Evolutionary conservation across 2,113 vertebrate species (phyloP).

Genomic region (Mus pahari): DNA sequence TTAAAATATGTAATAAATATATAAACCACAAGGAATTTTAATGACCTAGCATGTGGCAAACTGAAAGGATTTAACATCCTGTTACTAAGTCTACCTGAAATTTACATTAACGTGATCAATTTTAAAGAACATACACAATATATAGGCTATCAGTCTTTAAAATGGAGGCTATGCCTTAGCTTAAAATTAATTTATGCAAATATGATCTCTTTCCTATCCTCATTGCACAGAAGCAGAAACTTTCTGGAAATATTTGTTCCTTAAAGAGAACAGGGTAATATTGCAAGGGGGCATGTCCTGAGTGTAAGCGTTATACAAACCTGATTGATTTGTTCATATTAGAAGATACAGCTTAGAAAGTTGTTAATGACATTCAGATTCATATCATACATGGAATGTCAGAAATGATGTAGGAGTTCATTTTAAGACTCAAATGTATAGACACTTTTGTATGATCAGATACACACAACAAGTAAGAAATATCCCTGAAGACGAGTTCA

Average conservation of each 20-base stretch:
- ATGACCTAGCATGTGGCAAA: not conserved
- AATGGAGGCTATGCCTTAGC: not conserved
- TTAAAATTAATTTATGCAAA: constrained; percentile 3
- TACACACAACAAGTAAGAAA: not conserved
- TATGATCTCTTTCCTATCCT: not conserved
- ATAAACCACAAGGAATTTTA: not conserved
- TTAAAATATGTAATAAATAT: too few relatives aligned
- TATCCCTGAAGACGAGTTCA: too few relatives aligned
- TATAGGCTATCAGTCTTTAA: not conserved
- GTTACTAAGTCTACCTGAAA: not conserved
- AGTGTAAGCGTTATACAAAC: not conserved
- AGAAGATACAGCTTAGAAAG: not conserved
- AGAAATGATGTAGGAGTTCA: not conserved
- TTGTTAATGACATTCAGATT: not conserved
- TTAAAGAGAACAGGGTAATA: not conserved
- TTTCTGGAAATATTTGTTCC: not conserved
- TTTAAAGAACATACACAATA: not conserved
- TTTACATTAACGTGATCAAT: not conserved
- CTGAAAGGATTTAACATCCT: not conserved
- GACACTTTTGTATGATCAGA: not conserved
- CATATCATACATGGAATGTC: not conserved
- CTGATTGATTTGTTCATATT: not conserved
- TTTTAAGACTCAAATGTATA: not conserved
- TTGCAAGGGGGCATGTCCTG: not conserved
- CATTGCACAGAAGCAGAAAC: not conserved